These are phyloP conservation scores for Cheiracanthium punctorium DNA, from an alignment of 2,888 invertebrate species.

Conservation along the genomic window DNA sequence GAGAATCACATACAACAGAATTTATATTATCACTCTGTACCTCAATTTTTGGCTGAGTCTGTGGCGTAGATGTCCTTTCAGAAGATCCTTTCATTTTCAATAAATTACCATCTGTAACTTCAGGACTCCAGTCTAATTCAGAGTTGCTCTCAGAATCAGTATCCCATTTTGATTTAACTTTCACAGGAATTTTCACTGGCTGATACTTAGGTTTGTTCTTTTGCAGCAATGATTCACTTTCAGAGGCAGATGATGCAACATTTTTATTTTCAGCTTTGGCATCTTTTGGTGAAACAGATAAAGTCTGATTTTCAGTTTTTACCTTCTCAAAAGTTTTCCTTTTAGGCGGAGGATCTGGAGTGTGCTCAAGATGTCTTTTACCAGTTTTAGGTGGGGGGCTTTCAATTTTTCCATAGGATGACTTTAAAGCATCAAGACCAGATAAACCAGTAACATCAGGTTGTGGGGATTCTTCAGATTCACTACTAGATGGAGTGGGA, in stretches of 20 bases:
- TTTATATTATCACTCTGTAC: no score
- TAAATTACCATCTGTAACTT: background rate
- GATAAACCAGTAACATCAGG: conserved; percentile 14
- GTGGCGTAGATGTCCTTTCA: background rate
- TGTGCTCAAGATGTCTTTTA: background rate
- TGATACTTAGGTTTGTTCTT: background rate
- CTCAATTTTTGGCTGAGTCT: background rate
- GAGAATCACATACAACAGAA: background rate
- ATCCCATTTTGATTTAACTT: conserved; percentile 65
- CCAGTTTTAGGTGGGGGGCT: conserved; percentile 23
- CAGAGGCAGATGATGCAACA: background rate
- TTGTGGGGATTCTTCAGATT: background rate
- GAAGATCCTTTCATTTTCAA: background rate
- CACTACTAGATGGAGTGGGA: conserved; percentile 5
- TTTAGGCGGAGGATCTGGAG: background rate
- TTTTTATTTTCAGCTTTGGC: background rate
- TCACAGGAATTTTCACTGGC: background rate
- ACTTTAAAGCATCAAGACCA: conserved; percentile 50
- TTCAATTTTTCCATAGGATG: conserved; percentile 31
- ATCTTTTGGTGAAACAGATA: background rate
- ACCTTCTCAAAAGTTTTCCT: background rate
- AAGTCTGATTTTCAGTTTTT: background rate
- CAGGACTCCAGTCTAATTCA: conserved; percentile 53
- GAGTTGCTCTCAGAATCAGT: conserved; percentile 62
- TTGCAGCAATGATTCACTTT: no score